Evolutionary conservation across 2,797 vertebrate species (phyloP).

Genomic region (Arremon aurantiirostris): DNA sequence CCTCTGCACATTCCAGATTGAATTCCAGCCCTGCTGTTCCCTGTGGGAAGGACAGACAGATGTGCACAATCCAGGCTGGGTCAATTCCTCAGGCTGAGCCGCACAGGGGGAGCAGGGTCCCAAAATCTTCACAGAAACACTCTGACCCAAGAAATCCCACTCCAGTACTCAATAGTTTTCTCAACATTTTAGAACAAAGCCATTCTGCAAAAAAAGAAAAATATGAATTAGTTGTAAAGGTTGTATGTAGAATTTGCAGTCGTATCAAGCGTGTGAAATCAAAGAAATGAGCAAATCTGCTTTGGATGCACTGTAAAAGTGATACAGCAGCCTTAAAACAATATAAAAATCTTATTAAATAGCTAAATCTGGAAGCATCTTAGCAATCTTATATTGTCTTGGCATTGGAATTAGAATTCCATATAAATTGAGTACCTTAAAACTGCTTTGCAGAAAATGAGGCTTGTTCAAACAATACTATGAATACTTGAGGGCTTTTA

Average conservation of each 20-base stretch:
- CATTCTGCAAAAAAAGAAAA: background rate
- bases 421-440: background rate
- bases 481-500: background rate
- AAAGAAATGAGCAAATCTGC: background rate
- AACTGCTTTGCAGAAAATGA: background rate
- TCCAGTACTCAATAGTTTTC: background rate
- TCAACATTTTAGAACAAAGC: background rate
- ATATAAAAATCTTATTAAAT: background rate
- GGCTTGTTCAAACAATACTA: background rate
- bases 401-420: background rate
- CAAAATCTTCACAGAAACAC: background rate
- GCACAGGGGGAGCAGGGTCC: background rate
- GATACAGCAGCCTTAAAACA: background rate
- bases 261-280: rapidly evolving
- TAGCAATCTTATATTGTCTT: background rate
- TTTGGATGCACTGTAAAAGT: background rate
- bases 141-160: background rate
- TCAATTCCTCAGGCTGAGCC: background rate
- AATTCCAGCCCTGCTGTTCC: background rate
- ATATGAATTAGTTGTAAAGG: background rate
- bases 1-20: background rate
- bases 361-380: background rate
- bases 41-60: background rate
- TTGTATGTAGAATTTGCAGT: background rate
- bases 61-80: rapidly evolving